phyloP scores from a whole-genome alignment of 1,140 invertebrate genomes.

The Kradibia gibbosae region DNA sequence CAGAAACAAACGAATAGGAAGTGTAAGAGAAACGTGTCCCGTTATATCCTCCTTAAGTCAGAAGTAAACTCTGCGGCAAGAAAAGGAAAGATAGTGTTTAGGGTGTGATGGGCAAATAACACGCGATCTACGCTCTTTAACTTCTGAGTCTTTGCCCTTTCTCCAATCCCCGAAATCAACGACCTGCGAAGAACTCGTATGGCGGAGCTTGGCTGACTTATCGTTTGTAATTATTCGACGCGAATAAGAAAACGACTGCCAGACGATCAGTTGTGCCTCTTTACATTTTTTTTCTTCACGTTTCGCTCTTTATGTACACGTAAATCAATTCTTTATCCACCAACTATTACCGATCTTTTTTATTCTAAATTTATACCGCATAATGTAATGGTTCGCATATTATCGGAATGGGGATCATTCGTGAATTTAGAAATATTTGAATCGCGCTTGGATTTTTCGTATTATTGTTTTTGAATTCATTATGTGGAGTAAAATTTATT shows the following conservation, averaged over 20 bases:
- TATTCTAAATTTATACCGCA: neutral
- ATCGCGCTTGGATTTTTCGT: no score
- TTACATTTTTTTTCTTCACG: neutral
- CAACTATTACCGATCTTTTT: conserved; percentile 32
- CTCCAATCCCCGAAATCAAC: neutral
- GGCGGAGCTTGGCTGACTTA: conserved; percentile 38
- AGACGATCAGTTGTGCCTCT: conserved; percentile 31
- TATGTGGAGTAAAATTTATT: no score
- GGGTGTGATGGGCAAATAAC: conserved; percentile 38
- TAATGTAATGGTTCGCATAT: neutral
- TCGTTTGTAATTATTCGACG: conserved; percentile 48
- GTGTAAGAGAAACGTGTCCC: neutral
- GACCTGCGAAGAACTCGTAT: conserved; percentile 3
- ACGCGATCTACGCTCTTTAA: conserved; percentile 45
- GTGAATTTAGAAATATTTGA: no score
- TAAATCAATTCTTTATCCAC: conserved; percentile 30
- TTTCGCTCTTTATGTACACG: neutral
- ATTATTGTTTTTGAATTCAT: no score
- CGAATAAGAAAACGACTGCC: conserved; percentile 20
- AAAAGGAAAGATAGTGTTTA: neutral
- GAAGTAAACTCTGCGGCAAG: neutral
- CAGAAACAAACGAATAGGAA: neutral
- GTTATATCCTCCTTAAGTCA: conserved; percentile 19
- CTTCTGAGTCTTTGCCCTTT: conserved; percentile 26
- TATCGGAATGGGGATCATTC: conserved; percentile 39